Evolutionary conservation across 1,140 invertebrate genomes (phyloP).

Genomic region (Drosophila ironensis): DNA sequence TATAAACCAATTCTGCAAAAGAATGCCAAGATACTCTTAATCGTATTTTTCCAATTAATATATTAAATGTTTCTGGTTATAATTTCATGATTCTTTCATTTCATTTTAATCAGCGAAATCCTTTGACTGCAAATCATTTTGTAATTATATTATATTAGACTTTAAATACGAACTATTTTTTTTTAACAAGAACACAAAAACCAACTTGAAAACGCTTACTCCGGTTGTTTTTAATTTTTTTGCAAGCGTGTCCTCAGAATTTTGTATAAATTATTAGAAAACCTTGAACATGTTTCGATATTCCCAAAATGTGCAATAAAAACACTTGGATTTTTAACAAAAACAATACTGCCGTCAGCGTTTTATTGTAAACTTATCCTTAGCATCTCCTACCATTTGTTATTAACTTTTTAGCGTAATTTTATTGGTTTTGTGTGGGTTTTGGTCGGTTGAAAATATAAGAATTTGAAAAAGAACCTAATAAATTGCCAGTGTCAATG

Average conservation of each 20-base stretch:
- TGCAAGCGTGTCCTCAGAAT: too few relatives aligned
- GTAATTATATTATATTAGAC: neutral
- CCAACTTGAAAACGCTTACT: too few relatives aligned
- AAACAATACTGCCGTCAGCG: slow-evolving; percentile 58
- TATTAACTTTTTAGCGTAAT: neutral
- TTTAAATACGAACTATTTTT: neutral
- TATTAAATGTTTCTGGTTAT: too few relatives aligned
- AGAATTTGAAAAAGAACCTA: slow-evolving; percentile 20
- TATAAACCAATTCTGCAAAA: too few relatives aligned
- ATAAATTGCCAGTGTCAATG: slow-evolving; percentile 45
- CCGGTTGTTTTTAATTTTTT: too few relatives aligned
- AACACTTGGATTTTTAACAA: slow-evolving; percentile 52
- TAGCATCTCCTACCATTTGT: slow-evolving; percentile 21
- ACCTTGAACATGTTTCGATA: too few relatives aligned
- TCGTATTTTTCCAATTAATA: neutral
- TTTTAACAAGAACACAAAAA: too few relatives aligned
- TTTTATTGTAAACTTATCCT: slow-evolving; percentile 39
- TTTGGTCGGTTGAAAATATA: slow-evolving; percentile 22
- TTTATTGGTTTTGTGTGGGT: slow-evolving; percentile 19
- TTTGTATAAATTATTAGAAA: too few relatives aligned
- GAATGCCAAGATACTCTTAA: too few relatives aligned
- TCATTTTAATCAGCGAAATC: too few relatives aligned
- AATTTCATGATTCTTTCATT: too few relatives aligned
- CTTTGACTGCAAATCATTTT: too few relatives aligned
- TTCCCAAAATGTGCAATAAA: slow-evolving; percentile 18